Percentiles rank a stretch among this genome's conserved stretches.
Conservation (phyloP, 2,797 vertebrate genomes). For the Calcarius lapponicus region DNA sequence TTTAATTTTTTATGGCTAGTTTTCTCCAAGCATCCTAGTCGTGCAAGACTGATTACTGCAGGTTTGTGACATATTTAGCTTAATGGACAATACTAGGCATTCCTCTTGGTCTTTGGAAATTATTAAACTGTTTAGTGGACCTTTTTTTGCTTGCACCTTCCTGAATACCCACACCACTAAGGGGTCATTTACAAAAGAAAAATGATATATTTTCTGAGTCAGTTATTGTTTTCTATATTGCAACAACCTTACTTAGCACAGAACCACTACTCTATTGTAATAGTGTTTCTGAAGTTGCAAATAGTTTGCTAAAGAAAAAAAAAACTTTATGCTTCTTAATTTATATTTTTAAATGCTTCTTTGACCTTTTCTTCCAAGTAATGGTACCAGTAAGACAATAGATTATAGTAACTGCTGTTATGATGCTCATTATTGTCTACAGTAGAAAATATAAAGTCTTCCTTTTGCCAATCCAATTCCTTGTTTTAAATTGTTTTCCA, state of each 20-base stretch:
- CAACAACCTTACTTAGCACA: neutral
- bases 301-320: neutral
- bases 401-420: neutral
- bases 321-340: neutral
- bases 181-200: neutral
- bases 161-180: neutral
- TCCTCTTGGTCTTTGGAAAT: slow-evolving; percentile 40
- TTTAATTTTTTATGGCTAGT: neutral
- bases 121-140: neutral
- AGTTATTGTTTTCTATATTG: neutral
- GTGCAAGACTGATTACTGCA: neutral
- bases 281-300: neutral
- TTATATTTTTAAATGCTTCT: neutral
- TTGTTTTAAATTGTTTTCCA: neutral
- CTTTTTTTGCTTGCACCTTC: neutral
- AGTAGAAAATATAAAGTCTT: neutral
- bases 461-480: neutral
- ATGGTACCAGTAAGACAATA: neutral
- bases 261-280: neutral
- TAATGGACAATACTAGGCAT: neutral
- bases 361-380: neutral
- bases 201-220: neutral
- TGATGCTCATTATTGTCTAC: neutral
- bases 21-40: neutral
- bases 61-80: neutral